Conservation (phyloP, 2,113 vertebrate species). For the Bombycilla garrulus region DNA sequence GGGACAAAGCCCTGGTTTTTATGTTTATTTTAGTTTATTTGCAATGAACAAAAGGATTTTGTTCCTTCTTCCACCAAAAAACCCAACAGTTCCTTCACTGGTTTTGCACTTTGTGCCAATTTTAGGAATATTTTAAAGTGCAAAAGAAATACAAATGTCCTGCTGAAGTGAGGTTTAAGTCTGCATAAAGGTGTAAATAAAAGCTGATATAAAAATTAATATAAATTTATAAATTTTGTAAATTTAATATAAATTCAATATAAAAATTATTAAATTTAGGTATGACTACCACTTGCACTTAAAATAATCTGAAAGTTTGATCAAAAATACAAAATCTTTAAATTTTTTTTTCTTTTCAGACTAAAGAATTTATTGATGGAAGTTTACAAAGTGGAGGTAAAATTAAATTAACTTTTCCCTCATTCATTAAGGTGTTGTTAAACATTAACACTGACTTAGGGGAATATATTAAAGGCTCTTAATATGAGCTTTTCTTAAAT, state of each 20-base stretch:
- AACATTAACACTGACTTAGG: neutral
- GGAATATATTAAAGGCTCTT: neutral
- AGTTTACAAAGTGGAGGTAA: conserved; percentile 97
- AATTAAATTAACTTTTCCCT: neutral
- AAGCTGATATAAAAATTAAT: neutral
- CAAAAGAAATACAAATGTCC: neutral
- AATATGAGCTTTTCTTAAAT: neutral
- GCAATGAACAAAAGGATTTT: neutral
- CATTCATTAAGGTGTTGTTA: neutral
- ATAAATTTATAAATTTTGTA: too few species aligned
- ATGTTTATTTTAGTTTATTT: neutral
- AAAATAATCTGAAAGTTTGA: neutral
- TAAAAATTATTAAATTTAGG: neutral
- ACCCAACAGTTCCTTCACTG: neutral
- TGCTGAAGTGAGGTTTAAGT: neutral
- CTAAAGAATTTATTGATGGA: conserved; percentile 98
- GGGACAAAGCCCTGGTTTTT: neutral
- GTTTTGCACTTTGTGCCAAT: neutral
- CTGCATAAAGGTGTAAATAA: neutral
- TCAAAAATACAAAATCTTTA: neutral
- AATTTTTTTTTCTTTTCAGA: conserved; percentile 72
- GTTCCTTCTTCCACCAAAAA: neutral
- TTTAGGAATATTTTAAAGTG: neutral
- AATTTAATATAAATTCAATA: too few species aligned
- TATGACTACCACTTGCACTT: neutral